Evolutionary conservation across 2,797 vertebrate genomes (phyloP).

Genomic region (Megaceryle alcyon): DNA sequence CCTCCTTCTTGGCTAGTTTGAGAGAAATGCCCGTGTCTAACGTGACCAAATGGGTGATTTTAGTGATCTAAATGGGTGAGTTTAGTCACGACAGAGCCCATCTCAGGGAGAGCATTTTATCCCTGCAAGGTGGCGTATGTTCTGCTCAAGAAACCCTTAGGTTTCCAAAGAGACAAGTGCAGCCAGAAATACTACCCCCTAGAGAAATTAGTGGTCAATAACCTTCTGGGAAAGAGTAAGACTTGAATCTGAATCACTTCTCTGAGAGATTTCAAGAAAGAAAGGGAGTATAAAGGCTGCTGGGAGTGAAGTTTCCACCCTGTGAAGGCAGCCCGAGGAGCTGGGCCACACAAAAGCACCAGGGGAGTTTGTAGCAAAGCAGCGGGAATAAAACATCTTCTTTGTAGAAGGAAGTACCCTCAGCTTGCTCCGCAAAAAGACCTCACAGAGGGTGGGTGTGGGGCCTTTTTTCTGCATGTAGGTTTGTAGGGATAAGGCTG

Average conservation of each 20-base stretch:
- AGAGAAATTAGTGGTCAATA: not conserved
- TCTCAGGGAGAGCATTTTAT: not conserved
- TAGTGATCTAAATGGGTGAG: not conserved
- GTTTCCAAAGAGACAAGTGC: not conserved
- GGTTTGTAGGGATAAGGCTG: not conserved
- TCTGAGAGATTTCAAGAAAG: not conserved
- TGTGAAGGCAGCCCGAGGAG: not conserved
- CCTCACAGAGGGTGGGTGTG: not conserved
- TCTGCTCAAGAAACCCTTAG: not conserved
- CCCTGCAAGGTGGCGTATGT: not conserved
- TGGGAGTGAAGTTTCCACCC: not conserved
- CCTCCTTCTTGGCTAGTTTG: not conserved
- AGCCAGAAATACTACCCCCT: not conserved
- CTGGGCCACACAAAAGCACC: not conserved
- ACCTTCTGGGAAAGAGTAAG: not conserved
- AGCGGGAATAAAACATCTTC: conserved; percentile 29
- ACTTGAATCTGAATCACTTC: not conserved
- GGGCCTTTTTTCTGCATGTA: not conserved
- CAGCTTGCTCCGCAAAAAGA: not conserved
- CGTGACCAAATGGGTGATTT: not conserved
- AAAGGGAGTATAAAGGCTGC: not conserved
- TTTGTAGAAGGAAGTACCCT: conserved; percentile 2
- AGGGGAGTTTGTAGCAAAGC: not conserved
- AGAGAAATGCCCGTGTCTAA: not conserved
- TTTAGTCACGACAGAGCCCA: not conserved